Base-by-base conservation (phyloP, 2,888 invertebrate genomes). In the Germaria angustata region DNA sequence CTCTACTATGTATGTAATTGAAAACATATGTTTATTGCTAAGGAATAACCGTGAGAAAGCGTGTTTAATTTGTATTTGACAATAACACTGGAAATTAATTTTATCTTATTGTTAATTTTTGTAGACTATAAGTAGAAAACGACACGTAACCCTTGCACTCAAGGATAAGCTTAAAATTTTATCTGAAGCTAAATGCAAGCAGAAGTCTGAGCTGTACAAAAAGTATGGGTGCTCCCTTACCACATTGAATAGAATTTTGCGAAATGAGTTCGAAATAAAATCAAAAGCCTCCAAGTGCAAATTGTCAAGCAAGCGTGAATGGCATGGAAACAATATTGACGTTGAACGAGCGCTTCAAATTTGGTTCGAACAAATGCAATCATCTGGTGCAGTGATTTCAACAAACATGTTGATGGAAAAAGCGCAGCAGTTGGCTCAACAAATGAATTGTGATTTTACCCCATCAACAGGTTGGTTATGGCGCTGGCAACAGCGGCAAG, bases 31-130 rank as follows among this genome's bases (percentile, higher is more conserved):
- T n/a, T n/a, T n/a, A n/a, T n/a, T n/a, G n/a, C n/a, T n/a, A n/a
- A n/a, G n/a, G n/a, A n/a, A n/a, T n/a, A n/a, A n/a, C n/a, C n/a
- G n/a, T n/a, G n/a, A n/a, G 53, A 55, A 55, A 55, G 49, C 59
- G 72, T 61, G 49, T 73, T 73, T 73, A 73, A 73, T 73, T 73
- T 73, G 63, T 73, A 73, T 73, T 73, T 73, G 73, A 72, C 61
- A 61, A 72, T 61, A 72, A 72, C 72, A 71, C 59, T 46, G 57
- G 57, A 57, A 59, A 59, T 57, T n/a, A n/a, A n/a, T n/a, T n/a
- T n/a, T n/a, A n/a, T n/a, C n/a, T n/a, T n/a, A n/a, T n/a, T n/a
- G n/a, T 71, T 71, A 71, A 59, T 71, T 71, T 71, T 71, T 71
- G 44, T 57, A 69, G 69, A 57, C 57, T 69, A 69, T 53, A 53